Evolutionary conservation across 2,113 vertebrate species (phyloP).

Genomic region (Amblyornis subalaris): DNA sequence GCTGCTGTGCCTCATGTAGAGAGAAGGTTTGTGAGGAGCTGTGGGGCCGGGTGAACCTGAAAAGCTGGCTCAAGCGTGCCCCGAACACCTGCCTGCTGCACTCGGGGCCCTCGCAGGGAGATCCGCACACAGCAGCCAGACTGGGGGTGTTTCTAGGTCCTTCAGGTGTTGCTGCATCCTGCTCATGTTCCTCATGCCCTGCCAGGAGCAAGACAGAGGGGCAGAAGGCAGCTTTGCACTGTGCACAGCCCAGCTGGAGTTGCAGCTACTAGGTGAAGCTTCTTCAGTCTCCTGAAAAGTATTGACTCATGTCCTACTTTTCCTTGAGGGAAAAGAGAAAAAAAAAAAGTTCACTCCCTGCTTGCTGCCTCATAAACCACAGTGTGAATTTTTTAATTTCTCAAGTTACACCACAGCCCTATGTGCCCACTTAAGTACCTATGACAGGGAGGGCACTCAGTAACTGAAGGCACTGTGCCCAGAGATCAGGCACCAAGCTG

Average conservation of each 20-base stretch:
- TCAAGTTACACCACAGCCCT: not conserved
- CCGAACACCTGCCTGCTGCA: fast-evolving
- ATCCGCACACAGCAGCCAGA: fast-evolving
- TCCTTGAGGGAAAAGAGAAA: not conserved
- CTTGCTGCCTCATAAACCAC: not conserved
- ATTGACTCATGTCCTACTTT: not conserved
- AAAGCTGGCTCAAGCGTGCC: not conserved
- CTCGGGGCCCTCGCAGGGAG: not conserved
- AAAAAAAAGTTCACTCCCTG: not conserved
- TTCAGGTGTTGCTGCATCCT: fast-evolving
- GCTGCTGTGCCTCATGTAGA: not conserved
- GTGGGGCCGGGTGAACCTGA: not conserved
- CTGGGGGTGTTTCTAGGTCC: not conserved
- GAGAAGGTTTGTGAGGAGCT: not conserved
- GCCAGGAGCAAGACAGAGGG: not conserved
- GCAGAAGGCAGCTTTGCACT: not conserved
- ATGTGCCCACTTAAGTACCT: not conserved
- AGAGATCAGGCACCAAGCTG: not conserved
- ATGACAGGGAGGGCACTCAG: not conserved
- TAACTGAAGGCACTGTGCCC: not conserved
- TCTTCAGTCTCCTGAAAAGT: not conserved
- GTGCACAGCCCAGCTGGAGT: not conserved
- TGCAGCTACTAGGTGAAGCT: not conserved
- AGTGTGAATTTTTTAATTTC: not conserved
- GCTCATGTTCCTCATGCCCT: fast-evolving